Base-by-base conservation (phyloP, 2,888 invertebrate genomes). In the Cetonia aurata region DNA sequence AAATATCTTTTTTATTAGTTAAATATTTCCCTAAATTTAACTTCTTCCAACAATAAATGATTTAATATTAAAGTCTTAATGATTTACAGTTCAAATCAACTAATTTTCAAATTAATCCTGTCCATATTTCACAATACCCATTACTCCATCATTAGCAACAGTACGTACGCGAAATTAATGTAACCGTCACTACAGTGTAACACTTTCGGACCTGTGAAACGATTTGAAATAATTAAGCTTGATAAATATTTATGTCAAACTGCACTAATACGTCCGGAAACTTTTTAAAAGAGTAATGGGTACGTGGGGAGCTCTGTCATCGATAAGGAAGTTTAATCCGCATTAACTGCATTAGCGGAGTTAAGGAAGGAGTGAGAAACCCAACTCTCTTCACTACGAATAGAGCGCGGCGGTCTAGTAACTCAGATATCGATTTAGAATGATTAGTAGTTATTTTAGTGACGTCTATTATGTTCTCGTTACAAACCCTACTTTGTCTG, bases 401-500 rank as follows among this genome's bases (percentile, higher is more conserved):
- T 13, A 33, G 15, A 37, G 37, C 10, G 9, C 42, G 42, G 17
- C n/a, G 42, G 44, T 19, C 57, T 17, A 57, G 57, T 57, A 57
- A 57, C 42, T 62, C 48, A 62, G 62, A 62, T 33, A 62, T 62
- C 62, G 62, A 50, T 62, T 62, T 48, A 13, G 31, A 48, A 62
- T 50, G 48, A 62, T 62, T 62, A 13, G 62, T 62, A 42, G 55
- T 37, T 50, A 62, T 33, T 62, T 48, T 62, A 33, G 62, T 48
- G 48, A 62, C 48, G 62, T 33, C 48, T 13, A 48, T 48, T 62
- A 48, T 48, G 62, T 31, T 50, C 42, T 33, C 48, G 31, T 50
- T 48, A 62, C 15, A 19, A 42, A 15, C 33, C 48, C 15, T 31
- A 50, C 33, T 8, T 10, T 9, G 3, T 50, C 62, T 10, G 37